Evolutionary conservation across 1,140 invertebrate species (phyloP).

Genomic region (Agrypnia vestita): DNA sequence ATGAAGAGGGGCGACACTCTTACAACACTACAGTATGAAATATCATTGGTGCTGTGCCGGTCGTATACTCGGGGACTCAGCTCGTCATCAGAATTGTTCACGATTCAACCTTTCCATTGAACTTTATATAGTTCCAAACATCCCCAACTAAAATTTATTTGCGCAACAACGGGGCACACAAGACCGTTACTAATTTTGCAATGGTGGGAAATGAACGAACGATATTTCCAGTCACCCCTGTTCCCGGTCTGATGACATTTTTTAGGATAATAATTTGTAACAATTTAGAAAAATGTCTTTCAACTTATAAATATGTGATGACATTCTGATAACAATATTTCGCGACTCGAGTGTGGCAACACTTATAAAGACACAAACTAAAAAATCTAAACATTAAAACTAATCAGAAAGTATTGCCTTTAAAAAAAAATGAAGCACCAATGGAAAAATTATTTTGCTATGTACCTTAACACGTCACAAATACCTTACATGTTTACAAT

Average conservation of each 20-base stretch:
- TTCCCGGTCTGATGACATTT: no score
- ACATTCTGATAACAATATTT: constrained; percentile 22
- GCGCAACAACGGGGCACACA: no score
- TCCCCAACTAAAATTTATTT: no score
- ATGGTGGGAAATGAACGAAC: no score
- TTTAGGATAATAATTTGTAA: no score
- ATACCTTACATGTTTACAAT: constrained; percentile 45
- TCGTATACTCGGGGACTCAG: background rate
- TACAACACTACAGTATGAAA: constrained; percentile 41
- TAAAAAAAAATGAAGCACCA: constrained; percentile 42
- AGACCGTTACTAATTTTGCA: no score
- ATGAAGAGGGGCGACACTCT: constrained; percentile 12
- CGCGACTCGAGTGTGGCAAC: background rate
- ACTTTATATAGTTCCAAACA: no score
- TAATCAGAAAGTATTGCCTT: constrained; percentile 49
- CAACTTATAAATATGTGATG: background rate
- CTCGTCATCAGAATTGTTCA: background rate
- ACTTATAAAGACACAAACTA: constrained; percentile 28
- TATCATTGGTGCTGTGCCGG: constrained; percentile 37
- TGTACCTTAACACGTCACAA: constrained; percentile 44
- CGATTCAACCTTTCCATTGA: no score
- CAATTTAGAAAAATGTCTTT: no score
- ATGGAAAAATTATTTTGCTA: constrained; percentile 41
- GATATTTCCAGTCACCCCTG: no score
- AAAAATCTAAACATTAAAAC: constrained; percentile 47